phyloP scores from a whole-genome alignment of 2,113 vertebrate genomes.

The Nicator chloris region DNA sequence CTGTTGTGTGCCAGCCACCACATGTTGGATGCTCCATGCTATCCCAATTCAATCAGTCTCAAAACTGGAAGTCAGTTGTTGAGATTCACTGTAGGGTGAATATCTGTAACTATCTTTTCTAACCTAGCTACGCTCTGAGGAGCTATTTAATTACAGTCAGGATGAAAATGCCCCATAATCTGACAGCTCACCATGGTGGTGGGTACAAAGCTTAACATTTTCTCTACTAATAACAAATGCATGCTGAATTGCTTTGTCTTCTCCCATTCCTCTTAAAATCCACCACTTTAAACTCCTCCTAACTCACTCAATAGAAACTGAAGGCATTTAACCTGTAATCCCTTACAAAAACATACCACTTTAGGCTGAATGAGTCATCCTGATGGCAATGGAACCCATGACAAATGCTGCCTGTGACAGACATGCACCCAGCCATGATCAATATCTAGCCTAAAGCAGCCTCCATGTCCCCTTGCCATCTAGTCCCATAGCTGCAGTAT shows the following conservation, averaged over 20 bases:
- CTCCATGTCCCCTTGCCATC: not conserved
- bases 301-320: not conserved
- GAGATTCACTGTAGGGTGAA: not conserved
- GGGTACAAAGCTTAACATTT: not conserved
- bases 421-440: accelerated
- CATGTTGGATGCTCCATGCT: accelerated
- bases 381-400: not conserved
- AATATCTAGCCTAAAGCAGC: not conserved
- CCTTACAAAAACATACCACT: not conserved
- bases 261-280: not conserved
- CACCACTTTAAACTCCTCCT: not conserved
- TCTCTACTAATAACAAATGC: not conserved
- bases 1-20: not conserved
- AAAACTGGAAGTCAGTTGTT: not conserved
- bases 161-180: not conserved
- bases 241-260: not conserved
- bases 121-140: not conserved
- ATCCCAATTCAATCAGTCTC: not conserved
- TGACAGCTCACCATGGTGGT: not conserved
- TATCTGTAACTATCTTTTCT: not conserved
- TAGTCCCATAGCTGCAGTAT: not conserved
- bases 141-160: not conserved
- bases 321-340: not conserved
- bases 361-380: not conserved
- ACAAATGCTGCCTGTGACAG: not conserved